phyloP scores from a whole-genome alignment of 2,888 invertebrate species.

The Caenorhabditis imperialis region DNA sequence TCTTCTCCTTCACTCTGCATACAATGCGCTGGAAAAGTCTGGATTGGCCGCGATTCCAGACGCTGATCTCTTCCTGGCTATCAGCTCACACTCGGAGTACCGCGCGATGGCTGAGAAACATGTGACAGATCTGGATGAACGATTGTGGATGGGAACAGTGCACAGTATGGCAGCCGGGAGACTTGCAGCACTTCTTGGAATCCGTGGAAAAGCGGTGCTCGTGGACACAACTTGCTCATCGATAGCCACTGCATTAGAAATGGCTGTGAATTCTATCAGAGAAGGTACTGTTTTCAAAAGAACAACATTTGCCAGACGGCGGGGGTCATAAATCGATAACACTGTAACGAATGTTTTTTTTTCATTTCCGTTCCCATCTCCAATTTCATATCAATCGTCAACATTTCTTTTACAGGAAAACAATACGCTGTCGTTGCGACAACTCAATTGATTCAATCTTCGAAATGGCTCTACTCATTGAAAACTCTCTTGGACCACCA shows the following conservation, averaged over 20 bases:
- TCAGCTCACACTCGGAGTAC: constrained; percentile 58
- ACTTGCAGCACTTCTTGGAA: constrained; percentile 58
- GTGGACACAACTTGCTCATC: constrained; percentile 68
- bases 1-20: constrained; percentile 84
- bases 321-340: no score
- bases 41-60: constrained; percentile 49
- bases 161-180: constrained; percentile 59
- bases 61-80: constrained; percentile 56
- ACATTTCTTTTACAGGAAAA: constrained; percentile 23
- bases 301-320: no score
- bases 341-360: no score
- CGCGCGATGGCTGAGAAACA: constrained; percentile 53
- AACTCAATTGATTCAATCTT: constrained; percentile 58
- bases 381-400: no score
- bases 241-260: constrained; percentile 60
- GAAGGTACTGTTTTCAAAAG: no score
- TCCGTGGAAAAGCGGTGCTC: constrained; percentile 58
- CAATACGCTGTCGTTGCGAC: constrained; percentile 59
- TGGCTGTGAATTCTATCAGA: constrained; percentile 55
- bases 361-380: no score
- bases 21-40: constrained; percentile 85
- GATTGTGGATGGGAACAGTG: constrained; percentile 60
- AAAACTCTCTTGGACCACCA: constrained; percentile 47
- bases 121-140: constrained; percentile 53
- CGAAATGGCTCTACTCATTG: constrained; percentile 52